A percentile compares a stretch with the other conserved stretches of the same genome.
These are phyloP conservation scores for Eupithecia centaureata DNA, from an alignment of 2,888 invertebrate genomes.

Conservation along the genomic window DNA sequence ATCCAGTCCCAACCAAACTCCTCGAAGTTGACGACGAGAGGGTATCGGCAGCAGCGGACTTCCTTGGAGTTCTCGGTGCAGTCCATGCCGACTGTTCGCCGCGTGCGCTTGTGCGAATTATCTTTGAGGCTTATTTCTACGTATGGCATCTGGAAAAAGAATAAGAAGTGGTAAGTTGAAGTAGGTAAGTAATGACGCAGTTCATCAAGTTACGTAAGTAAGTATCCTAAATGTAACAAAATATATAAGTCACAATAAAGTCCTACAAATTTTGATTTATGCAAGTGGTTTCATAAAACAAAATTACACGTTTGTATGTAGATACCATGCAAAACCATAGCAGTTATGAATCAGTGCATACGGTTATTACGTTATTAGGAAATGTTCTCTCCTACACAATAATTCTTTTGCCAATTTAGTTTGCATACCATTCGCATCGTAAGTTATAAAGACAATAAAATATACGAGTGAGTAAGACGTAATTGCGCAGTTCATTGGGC, in stretches of 20 bases:
- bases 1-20: conserved; percentile 99
- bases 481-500: background rate
- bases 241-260: background rate
- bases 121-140: conserved; percentile 80
- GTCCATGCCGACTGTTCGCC: conserved; percentile 91
- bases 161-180: background rate
- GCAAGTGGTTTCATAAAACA: background rate
- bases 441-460: background rate
- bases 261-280: background rate
- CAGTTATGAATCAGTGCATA: conserved; percentile 14
- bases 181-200: background rate
- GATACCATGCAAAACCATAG: background rate
- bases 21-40: conserved; percentile 96
- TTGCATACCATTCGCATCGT: conserved; percentile 20
- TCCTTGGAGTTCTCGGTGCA: conserved; percentile 93
- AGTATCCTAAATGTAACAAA: background rate
- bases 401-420: conserved; percentile 25
- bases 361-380: conserved; percentile 24
- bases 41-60: conserved; percentile 96
- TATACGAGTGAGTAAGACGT: background rate
- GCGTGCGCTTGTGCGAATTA: conserved; percentile 85
- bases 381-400: conserved; percentile 28
- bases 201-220: background rate
- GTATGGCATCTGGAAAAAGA: conserved; percentile 76
- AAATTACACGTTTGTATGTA: background rate